Percentiles rank a stretch among this genome's conserved stretches.
These are phyloP conservation scores for Nipponia nippon DNA, from an alignment of 2,113 vertebrate genomes.

Conservation along the genomic window DNA sequence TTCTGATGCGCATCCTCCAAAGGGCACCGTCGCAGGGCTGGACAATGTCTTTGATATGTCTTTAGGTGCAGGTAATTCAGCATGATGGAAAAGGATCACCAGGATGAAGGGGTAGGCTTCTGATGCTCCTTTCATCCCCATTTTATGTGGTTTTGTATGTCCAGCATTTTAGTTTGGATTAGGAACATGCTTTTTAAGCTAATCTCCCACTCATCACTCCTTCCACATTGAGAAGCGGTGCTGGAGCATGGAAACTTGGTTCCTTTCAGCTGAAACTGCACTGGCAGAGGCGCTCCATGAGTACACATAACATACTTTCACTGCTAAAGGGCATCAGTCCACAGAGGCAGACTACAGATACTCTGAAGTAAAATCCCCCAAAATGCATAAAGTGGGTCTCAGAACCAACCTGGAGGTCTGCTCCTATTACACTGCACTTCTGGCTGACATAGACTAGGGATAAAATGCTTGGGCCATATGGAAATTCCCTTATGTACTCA, in stretches of 20 bases:
- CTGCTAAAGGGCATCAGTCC: not conserved
- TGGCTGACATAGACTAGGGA: not conserved
- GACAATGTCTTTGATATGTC: not conserved
- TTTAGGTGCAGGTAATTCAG: not conserved
- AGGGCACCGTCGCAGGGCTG: not conserved
- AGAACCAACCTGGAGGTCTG: not conserved
- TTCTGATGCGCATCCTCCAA: not conserved
- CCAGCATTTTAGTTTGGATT: not conserved
- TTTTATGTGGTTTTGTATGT: not conserved
- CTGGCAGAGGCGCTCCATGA: not conserved
- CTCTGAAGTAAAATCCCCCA: not conserved
- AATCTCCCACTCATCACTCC: not conserved
- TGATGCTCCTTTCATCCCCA: not conserved
- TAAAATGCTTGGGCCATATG: not conserved
- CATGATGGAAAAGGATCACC: not conserved
- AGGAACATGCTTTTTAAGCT: not conserved
- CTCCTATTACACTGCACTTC: not conserved
- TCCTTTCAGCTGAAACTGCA: not conserved
- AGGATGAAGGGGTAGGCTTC: not conserved
- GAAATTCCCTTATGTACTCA: not conserved
- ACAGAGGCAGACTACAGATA: not conserved
- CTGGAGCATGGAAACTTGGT: not conserved
- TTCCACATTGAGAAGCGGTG: not conserved
- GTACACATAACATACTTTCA: not conserved
- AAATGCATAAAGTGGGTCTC: not conserved